These are phyloP conservation scores for Dendropsophus ebraccatus DNA, from an alignment of 2,113 vertebrate species.

Conservation along the genomic window DNA sequence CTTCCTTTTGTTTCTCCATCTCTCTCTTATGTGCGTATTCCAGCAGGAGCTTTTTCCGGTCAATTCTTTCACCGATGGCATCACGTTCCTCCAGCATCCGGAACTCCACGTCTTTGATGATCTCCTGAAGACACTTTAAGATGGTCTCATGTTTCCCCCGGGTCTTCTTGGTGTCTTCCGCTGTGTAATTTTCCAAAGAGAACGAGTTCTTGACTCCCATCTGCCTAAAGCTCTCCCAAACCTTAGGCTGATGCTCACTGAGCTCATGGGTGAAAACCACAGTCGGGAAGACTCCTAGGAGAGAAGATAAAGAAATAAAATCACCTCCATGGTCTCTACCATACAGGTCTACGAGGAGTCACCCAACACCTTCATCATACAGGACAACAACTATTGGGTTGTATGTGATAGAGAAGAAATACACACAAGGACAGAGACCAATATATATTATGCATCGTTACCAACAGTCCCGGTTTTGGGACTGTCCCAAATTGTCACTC, in stretches of 20 bases:
- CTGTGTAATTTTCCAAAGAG: slow-evolving; percentile 32
- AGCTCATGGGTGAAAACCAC: slow-evolving; percentile 16
- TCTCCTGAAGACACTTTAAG: neutral
- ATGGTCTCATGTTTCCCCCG: slow-evolving; percentile 18
- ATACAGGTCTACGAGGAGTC: too few relatives aligned
- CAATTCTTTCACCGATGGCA: neutral
- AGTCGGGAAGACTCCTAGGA: slow-evolving; percentile 1
- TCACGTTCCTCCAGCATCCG: slow-evolving; percentile 6
- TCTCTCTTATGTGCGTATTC: neutral
- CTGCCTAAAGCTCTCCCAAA: neutral
- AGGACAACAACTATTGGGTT: too few relatives aligned
- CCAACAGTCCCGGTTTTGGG: too few relatives aligned
- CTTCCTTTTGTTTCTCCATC: neutral
- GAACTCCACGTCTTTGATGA: slow-evolving; percentile 34
- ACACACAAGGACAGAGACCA: too few relatives aligned
- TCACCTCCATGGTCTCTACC: too few relatives aligned
- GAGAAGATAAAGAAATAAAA: neutral
- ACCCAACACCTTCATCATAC: too few relatives aligned
- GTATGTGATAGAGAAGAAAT: too few relatives aligned
- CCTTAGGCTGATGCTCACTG: neutral
- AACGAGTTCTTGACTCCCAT: slow-evolving; percentile 13
- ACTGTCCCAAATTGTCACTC: too few relatives aligned
- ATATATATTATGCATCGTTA: too few relatives aligned
- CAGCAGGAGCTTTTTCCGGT: neutral
- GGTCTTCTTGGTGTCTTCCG: slow-evolving; percentile 1